Evolutionary conservation across 2,888 invertebrate genomes (phyloP), one percentile per base, ranked within the genome.

Genomic region (Spilosoma lubricipeda): DNA sequence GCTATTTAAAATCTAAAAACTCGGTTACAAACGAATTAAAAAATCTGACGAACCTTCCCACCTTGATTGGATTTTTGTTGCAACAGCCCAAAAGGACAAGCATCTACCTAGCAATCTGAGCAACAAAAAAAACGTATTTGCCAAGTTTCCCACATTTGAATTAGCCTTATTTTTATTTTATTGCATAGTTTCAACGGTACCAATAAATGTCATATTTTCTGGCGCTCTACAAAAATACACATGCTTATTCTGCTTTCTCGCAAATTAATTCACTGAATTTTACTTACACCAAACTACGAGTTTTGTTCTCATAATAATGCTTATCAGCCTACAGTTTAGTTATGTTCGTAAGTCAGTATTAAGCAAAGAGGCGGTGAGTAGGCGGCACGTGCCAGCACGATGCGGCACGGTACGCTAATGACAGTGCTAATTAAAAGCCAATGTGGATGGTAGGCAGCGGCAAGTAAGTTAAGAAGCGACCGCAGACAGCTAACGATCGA

Each of bases 361-460:
- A 63, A 18, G 0, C 30, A 63, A 18, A 30, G 30, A 30, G 63
- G 63, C 7, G 18, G 5, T 15, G 30, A 63, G 56, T 56, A 56
- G 8, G 15, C n/a, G 69, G 56, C 69, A 63, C 33, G 42, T 36
- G 23, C 27, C 1, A n/a, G 64, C 66, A 33, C 65, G 20, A 30
- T 15, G 59, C 68, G 74, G 13, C 70, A 45, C 71, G 64, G n/a
- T 39, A 5, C 70, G 70, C 59, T 74, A 70, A 74, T 67, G 72
- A 59, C 65, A 72, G 68, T 77, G 45, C 79, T 83, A 80, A 87
- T 86, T 83, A 84, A 78, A 80, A 85, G 72, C 86, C 80, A 81
- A 84, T 82, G 78, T 78, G 75, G 67, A 70, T 70, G 65, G 68
- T 39, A 79, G 67, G 74, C 23, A 48, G 59, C 74, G 39, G 33